Evolutionary conservation across 2,888 invertebrate species (phyloP), one percentile per base, ranked within the genome.

Genomic region (Limnephilus rhombicus): DNA sequence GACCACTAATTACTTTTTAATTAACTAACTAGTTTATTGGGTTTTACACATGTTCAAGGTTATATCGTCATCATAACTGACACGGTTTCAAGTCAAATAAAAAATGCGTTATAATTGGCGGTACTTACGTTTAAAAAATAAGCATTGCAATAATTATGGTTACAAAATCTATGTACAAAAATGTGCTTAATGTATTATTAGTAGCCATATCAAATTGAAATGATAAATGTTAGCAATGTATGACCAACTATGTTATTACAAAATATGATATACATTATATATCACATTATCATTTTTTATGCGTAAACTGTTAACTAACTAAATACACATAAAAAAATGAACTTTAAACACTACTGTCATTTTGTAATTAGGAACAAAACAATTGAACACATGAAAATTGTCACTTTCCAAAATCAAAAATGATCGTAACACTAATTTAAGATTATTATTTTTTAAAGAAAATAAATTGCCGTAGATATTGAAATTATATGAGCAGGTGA

Each of bases 361-460:
- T 89, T 89, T 89, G 15, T 80, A 89, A 89, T 89, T 89, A 89
- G 88, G 88, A 89, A 89, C 88, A 89, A 89, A 89, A 89, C 88
- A 80, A 89, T 80, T 80, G 80, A 89, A 89, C 88, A 80, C 88
- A 86, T n/a, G 45, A 87, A 49, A 87, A 87, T 87, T 87, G 87
- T 87, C 68, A n/a, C n/a, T 53, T 87, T 87, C 53, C 87, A 87
- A 87, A 87, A 87, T 87, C 29, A 87, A 49, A 87, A 86, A 86
- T 41, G 45, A 68, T 49, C 18, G 18, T 87, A 53, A 53, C 2
- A 49, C 87, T 53, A 49, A 87, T 31, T 85, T 34, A 41, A 9
- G 5, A 41, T 41, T 7, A 85, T 85, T 85, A 82, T 15, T 15
- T 85, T 24, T 68, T 24, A 24, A 68, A 68, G 68, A 68, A 68